phyloP scores from a whole-genome alignment of 2,888 invertebrate species.

The Mylabris sibirica region DNA sequence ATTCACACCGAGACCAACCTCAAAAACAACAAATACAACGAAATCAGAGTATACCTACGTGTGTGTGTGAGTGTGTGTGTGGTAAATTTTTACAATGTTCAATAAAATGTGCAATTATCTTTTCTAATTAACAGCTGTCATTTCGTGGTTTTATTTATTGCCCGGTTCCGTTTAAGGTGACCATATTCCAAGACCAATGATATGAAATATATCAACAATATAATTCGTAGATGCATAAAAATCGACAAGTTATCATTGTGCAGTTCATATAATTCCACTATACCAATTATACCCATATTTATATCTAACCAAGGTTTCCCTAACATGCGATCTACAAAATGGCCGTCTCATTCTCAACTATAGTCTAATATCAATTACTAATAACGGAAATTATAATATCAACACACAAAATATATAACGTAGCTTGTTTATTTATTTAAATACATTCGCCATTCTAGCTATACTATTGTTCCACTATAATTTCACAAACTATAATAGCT shows the following conservation, averaged over 20 bases:
- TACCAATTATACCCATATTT: slow-evolving; percentile 46
- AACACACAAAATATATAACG: slow-evolving; percentile 50
- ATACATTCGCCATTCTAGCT: slow-evolving; percentile 44
- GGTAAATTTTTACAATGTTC: slow-evolving; percentile 38
- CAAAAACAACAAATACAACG: not conserved
- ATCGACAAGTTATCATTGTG: slow-evolving; percentile 48
- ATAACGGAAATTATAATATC: slow-evolving; percentile 55
- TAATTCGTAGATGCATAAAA: slow-evolving; percentile 29
- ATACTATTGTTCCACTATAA: slow-evolving; percentile 45
- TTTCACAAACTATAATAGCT: slow-evolving; percentile 32
- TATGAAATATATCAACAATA: not conserved
- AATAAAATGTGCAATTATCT: slow-evolving; percentile 18
- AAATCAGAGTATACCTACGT: not conserved
- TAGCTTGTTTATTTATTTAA: slow-evolving; percentile 55
- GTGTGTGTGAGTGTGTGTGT: not conserved
- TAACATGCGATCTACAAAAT: slow-evolving; percentile 54
- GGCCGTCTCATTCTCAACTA: slow-evolving; percentile 47
- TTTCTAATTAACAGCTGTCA: slow-evolving; percentile 29
- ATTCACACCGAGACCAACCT: slow-evolving; percentile 3
- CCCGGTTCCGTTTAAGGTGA: not conserved
- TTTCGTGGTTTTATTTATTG: slow-evolving; percentile 28
- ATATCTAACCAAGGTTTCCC: slow-evolving; percentile 40
- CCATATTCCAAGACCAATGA: not conserved
- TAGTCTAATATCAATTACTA: slow-evolving; percentile 47
- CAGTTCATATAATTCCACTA: slow-evolving; percentile 36